Evolutionary conservation across 2,113 vertebrate species (phyloP).

Genomic region (Pseudois nayaur): DNA sequence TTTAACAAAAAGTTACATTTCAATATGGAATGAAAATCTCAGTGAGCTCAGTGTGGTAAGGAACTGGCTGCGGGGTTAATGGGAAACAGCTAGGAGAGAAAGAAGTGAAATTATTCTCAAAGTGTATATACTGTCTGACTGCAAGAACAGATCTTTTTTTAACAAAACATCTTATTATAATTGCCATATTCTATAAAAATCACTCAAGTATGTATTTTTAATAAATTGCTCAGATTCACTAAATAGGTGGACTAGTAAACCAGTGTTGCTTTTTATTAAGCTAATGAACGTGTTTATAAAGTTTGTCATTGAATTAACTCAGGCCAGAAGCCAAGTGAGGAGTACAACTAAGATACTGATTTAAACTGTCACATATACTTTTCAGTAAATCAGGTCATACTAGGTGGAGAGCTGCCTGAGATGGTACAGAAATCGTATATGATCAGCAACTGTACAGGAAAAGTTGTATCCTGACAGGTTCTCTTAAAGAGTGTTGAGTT

Average conservation of each 20-base stretch:
- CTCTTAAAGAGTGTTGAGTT: background rate
- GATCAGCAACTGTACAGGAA: background rate
- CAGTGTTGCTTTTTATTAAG: background rate
- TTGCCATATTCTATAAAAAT: background rate
- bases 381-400: background rate
- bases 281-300: background rate
- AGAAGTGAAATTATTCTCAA: background rate
- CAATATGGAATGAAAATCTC: background rate
- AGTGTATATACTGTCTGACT: background rate
- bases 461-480: background rate
- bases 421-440: background rate
- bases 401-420: background rate
- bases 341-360: background rate
- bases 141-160: background rate
- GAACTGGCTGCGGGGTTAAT: too few species aligned
- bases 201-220: background rate
- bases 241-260: background rate
- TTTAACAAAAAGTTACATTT: background rate
- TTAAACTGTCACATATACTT: background rate
- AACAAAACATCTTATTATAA: background rate
- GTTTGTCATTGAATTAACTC: background rate
- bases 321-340: background rate
- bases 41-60: background rate
- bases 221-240: background rate
- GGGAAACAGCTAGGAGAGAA: background rate